Base-by-base conservation (phyloP, 92 coral and sea anemone genomes). In the Plumapathes pennacea region DNA sequence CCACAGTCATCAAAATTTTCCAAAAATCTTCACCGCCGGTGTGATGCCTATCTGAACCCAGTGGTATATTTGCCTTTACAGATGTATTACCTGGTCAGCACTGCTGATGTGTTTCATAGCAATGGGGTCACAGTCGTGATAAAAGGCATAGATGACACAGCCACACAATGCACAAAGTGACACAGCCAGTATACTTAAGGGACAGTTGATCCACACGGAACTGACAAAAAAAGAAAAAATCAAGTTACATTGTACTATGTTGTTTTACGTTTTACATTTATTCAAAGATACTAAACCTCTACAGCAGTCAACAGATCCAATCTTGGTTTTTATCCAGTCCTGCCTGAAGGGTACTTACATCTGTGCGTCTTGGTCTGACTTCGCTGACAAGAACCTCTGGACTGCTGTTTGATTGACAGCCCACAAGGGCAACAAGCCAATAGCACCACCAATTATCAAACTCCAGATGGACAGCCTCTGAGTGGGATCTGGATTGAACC, bases 371-470 rank as follows among this genome's bases (percentile, higher is more conserved):
- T 78, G 84, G 51, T 83, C 57, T 7, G 99, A 88, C 60, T 85
- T 94, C 9, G 88, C 96, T 26, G 99, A 78, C 54, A 89, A 64
- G 54, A 84, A 94, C 55, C 99, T 62, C 32, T 89, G 96, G 24
- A 94, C 99, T 11, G 99, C 99, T 7, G 99, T 94, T 64, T 94
- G 99, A 62, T 94, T 94, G 57, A 89, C 96, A 44, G 99, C 90
- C 99, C 99, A 94, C 12, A 94, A 79, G 19, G 99, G 99, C 25
- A 94, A 85, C 58, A 94, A 54, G 18, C 94, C 99, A 61, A 94
- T 68, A 12, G 99, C 99, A 20, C 96, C 99, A 57, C 99, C 99
- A 50, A 94, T 89, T 38, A 85, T 31, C 65, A 94, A 60, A 38
- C 83, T 80, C 99, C 99, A 94, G 48, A 89, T 60, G 10, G 99